Percentiles rank a stretch among this genome's conserved stretches.
Evolutionary conservation across 64 coral and sea anemone genomes (phyloP).

Genomic region (Pachyseris speciosa): DNA sequence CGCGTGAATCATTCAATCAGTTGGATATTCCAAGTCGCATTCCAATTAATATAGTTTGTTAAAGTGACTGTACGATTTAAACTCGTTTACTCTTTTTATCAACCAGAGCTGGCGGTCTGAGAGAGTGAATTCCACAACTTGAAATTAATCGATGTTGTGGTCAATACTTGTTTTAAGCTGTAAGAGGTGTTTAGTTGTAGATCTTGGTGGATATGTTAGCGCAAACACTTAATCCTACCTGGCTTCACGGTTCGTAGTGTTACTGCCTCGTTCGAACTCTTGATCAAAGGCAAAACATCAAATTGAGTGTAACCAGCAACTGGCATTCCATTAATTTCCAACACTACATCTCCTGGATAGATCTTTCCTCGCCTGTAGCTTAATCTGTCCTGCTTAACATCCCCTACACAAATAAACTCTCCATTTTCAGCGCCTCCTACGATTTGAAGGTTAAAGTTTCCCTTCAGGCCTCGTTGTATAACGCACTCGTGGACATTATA

Average conservation of each 20-base stretch:
- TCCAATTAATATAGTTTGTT: constrained; percentile 38
- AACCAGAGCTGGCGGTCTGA: background rate
- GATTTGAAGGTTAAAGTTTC: constrained; percentile 83
- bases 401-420: constrained; percentile 95
- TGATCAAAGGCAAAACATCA: constrained; percentile 84
- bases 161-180: background rate
- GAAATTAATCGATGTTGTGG: background rate
- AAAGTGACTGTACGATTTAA: background rate
- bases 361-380: constrained; percentile 86
- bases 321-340: constrained; percentile 85
- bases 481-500: constrained; percentile 78
- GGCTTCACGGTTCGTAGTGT: constrained; percentile 76
- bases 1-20: constrained; percentile 21
- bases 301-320: constrained; percentile 92
- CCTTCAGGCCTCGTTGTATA: constrained; percentile 52
- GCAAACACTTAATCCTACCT: constrained; percentile 61
- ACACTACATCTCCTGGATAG: constrained; percentile 78
- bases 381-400: constrained; percentile 80
- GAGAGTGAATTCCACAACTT: constrained; percentile 1
- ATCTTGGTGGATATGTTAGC: background rate
- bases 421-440: constrained; percentile 96
- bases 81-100: background rate
- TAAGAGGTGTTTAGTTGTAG: background rate
- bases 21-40: constrained; percentile 15
- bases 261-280: constrained; percentile 70